phyloP scores from a whole-genome alignment of 2,888 invertebrate species.

The Zelleria hepariella region DNA sequence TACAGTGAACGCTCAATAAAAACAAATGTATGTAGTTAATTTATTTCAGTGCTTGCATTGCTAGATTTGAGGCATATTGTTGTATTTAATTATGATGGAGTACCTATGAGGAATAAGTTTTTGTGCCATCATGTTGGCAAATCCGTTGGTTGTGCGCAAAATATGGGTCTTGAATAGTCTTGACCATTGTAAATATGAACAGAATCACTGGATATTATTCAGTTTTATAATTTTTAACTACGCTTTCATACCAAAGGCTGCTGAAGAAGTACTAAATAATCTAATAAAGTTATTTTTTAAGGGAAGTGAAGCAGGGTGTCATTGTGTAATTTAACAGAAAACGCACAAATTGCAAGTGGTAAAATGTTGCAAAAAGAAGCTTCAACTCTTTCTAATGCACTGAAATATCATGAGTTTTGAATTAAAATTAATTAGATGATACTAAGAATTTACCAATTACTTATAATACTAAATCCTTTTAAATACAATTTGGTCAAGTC shows the following conservation, averaged over 20 bases:
- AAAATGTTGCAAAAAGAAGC: not conserved
- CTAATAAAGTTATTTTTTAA: constrained; percentile 19
- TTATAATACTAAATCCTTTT: no score
- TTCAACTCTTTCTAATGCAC: not conserved
- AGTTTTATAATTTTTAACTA: constrained; percentile 22
- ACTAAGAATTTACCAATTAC: constrained; percentile 20
- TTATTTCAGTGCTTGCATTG: no score
- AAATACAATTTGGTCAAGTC: no score
- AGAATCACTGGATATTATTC: constrained; percentile 19
- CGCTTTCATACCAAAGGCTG: constrained; percentile 21
- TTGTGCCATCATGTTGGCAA: constrained; percentile 11
- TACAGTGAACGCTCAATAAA: no score
- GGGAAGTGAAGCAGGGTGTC: constrained; percentile 47
- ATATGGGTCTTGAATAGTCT: constrained; percentile 23
- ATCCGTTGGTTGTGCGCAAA: constrained; percentile 33
- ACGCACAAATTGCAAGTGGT: constrained; percentile 39
- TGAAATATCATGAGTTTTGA: not conserved
- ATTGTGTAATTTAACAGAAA: constrained; percentile 25
- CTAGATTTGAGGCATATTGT: not conserved
- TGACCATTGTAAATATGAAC: constrained; percentile 26
- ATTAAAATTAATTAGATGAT: constrained; percentile 7
- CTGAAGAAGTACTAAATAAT: constrained; percentile 14
- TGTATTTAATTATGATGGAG: not conserved
- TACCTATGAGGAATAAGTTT: not conserved
- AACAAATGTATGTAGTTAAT: no score